Evolutionary conservation across 2,888 invertebrate species (phyloP), one percentile per base, ranked within the genome.

Genomic region (Acleris holmiana): DNA sequence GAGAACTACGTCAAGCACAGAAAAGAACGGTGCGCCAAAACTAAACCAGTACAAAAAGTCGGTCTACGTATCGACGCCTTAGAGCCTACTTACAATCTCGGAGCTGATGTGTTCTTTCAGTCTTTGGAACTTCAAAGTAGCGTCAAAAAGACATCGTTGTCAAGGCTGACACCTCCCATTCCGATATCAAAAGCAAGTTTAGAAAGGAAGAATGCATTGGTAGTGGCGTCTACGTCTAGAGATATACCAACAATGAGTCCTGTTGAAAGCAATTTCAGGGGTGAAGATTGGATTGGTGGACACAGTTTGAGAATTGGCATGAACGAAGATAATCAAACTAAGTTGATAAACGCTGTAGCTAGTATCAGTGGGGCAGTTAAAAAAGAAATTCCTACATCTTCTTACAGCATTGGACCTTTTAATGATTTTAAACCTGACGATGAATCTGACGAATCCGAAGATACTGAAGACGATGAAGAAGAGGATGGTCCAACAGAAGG

Each of bases 91-190:
- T 95, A 95, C 72, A 94, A 93, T 55, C 88, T 96, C 4, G 96
- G 96, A 68, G 97, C 97, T 0, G 97, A 97, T 79, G 95, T 97
- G 5, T 98, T 98, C 84, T 98, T 98, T 76, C 97, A 96, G 44
- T 97, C 97, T 0, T 85, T 98, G 41, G 96, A 97, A 77, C 81
- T 97, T 15, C 96, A 96, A 75, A 96, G 96, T 76, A 96, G 95
- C 74, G 92, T 94, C 0, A 95, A 95, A 73, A 93, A 94, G 69
- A 89, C 92, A 35, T 88, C 93, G 0, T 78, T 94, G 0, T 88
- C 93, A 0, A 88, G 93, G 57, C 86, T 93, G 0, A 93, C 93
- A 17, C 89, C 90, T 19, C 87, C 90, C 1, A 89, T 89, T 48
- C 77, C 89, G 1, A 79, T 85, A 68, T 76, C 89, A 0, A 91